These are phyloP conservation scores for Aphaenogaster rudis DNA, from an alignment of 1,140 invertebrate genomes.

Conservation along the genomic window DNA sequence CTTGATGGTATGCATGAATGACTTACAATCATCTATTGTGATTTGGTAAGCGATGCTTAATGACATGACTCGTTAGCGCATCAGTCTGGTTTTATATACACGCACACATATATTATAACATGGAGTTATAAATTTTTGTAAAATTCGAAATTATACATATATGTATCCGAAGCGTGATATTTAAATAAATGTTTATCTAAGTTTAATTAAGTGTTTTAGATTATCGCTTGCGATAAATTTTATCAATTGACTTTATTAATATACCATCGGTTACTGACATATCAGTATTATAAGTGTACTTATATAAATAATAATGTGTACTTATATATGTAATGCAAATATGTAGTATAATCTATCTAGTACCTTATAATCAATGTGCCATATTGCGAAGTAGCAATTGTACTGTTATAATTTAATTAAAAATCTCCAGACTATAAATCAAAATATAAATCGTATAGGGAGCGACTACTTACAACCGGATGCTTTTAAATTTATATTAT, in stretches of 20 bases:
- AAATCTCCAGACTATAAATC: not conserved
- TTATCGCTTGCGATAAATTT: not conserved
- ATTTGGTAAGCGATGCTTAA: slow-evolving; percentile 65
- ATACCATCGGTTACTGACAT: no score
- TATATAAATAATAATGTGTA: not conserved
- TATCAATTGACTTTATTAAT: not conserved
- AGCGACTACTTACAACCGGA: not conserved
- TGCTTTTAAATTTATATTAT: not conserved
- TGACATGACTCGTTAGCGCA: slow-evolving; percentile 80
- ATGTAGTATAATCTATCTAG: no score
- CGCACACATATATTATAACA: not conserved
- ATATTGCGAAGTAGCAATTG: not conserved
- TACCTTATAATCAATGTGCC: not conserved
- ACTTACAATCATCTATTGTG: not conserved
- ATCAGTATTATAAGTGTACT: not conserved
- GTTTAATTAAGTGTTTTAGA: not conserved
- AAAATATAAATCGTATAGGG: not conserved
- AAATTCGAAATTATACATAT: no score
- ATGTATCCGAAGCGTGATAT: not conserved
- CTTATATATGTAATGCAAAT: not conserved
- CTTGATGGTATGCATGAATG: not conserved
- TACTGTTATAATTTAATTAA: not conserved
- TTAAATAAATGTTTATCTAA: not conserved
- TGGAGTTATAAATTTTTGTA: not conserved
- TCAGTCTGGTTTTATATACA: slow-evolving; percentile 60